Evolutionary conservation across 1,140 invertebrate species (phyloP), one percentile per base, ranked within the genome.

Genomic region (Drosophila kepulauana): DNA sequence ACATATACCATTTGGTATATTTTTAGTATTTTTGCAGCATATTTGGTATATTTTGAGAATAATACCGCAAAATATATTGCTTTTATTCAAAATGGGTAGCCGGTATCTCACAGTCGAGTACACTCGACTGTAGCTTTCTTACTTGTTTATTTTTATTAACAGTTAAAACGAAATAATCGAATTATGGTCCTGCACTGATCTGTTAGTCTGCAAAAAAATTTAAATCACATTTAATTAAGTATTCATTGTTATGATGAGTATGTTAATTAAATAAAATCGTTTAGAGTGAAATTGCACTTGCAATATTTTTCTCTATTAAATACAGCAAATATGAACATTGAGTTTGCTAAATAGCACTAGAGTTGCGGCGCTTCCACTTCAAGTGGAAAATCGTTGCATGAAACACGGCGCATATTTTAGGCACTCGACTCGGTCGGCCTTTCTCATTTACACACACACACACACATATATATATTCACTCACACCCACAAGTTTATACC

Each of bases 361-460:
- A 68, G 68, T 35, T 82, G 79, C 46, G 79, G 72, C 58, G 69
- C 74, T 88, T 70, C 79, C 82, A 82, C 63, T 88, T 82, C 59
- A 71, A 87, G 76, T 88, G 77, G 66, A 79, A 67, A 76, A 62
- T 71, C 62, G 49, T 79, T 79, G 77, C 74, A 76, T 79, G 64
- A 67, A 77, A 79, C 80, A 74, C 65, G 62, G 79, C 84, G 56
- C 68, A 88, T 65, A 88, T 79, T 78, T 87, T 82, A 59, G 82
- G 69, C 74, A 85, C 58, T 73, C 70, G 38, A 43, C 46, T 38
- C 33, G 25, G 66, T 79, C 28, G 16, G n/a, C 45, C 58, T 63
- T 10, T 8, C 28, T 30, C 45, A 4, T 20, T n/a, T 28, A 68
- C 20, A 30, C 28, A 67, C 33, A 66, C 35, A 52, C 46, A 33